phyloP scores from a whole-genome alignment of 2,113 vertebrate species.

The Formicarius rufipectus region DNA sequence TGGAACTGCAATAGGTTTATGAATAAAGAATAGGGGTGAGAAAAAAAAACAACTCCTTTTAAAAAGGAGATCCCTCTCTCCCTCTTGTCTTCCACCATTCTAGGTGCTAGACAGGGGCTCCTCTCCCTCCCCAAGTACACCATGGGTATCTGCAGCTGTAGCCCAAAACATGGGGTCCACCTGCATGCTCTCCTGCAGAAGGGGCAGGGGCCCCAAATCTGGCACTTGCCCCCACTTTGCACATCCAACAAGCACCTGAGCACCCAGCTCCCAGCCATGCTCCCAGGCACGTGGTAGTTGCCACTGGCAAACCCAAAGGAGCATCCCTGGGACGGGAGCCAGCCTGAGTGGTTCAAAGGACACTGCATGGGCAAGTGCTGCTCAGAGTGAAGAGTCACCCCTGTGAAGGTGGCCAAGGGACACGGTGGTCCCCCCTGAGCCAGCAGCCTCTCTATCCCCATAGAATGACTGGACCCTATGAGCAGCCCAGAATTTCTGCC shows the following conservation, averaged over 20 bases:
- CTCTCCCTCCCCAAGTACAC: background rate
- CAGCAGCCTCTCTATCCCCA: background rate
- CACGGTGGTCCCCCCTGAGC: background rate
- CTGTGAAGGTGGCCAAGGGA: background rate
- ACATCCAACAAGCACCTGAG: rapidly evolving
- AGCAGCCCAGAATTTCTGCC: background rate
- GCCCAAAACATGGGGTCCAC: rapidly evolving
- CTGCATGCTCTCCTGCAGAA: background rate
- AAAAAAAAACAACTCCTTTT: constrained; percentile 35
- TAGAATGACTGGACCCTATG: background rate
- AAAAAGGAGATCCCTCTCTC: constrained; percentile 28
- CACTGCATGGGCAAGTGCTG: background rate
- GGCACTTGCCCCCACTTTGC: rapidly evolving
- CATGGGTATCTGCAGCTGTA: rapidly evolving
- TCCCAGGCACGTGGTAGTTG: rapidly evolving
- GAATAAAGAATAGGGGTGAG: constrained; percentile 60
- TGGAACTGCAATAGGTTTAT: constrained; percentile 59
- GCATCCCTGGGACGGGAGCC: background rate
- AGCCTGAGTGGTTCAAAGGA: background rate
- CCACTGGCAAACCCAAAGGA: background rate
- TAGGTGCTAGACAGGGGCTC: background rate
- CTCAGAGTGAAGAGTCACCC: background rate
- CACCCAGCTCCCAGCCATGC: background rate
- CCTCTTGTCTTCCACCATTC: background rate
- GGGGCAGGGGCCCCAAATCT: background rate